Evolutionary conservation across 2,113 vertebrate genomes (phyloP).

Genomic region (Passer domesticus): DNA sequence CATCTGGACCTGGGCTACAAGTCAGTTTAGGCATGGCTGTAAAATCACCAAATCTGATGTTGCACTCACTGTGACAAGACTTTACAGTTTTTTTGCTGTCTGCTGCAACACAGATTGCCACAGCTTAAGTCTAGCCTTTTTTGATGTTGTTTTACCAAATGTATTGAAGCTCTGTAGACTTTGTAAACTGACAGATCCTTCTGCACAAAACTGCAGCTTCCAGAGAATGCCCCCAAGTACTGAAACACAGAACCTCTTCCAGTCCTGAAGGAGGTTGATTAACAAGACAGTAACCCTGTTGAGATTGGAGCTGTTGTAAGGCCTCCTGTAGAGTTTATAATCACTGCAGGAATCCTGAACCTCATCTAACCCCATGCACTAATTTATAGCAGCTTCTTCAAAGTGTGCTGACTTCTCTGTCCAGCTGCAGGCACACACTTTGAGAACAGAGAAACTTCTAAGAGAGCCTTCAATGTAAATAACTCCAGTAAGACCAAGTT

Average conservation of each 20-base stretch:
- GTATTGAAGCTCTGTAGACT: neutral
- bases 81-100: neutral
- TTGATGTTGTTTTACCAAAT: neutral
- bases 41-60: neutral
- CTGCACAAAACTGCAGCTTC: neutral
- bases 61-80: neutral
- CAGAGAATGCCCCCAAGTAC: neutral
- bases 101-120: neutral
- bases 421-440: neutral
- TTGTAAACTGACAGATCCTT: neutral
- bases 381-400: constrained; percentile 26
- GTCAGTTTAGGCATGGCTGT: neutral
- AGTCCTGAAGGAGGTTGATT: constrained; percentile 45
- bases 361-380: constrained; percentile 24
- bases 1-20: neutral
- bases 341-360: constrained; percentile 41
- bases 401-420: neutral
- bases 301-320: constrained; percentile 3
- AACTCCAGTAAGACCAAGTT: neutral
- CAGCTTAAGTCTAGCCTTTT: neutral
- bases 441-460: neutral
- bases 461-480: neutral
- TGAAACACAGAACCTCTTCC: neutral
- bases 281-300: constrained; percentile 32
- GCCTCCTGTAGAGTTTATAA: constrained; percentile 36